Evolutionary conservation across 2,113 vertebrate genomes (phyloP), one percentile per base, ranked within the genome.

Genomic region (Formicarius rufipectus): DNA sequence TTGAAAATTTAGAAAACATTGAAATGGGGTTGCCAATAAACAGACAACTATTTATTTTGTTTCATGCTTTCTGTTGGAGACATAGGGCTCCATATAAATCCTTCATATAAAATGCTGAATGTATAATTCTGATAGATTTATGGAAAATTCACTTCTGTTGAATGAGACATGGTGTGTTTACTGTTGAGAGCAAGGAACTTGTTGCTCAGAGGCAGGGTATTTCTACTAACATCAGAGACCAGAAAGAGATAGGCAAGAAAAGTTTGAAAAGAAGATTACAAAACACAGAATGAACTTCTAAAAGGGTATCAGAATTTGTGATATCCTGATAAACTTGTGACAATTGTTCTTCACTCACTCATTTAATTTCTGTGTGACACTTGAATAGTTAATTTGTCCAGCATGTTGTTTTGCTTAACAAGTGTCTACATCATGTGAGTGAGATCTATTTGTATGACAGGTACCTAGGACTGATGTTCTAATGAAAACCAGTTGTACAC

Each of bases 61-160:
- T 82, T 79, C 3, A 7, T 35, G 13, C 10, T 81, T 92, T 87
- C 60, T 59, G n/a, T 42, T 74, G 40, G 25, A 19, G 73, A 24
- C 1, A 4, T 0, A 8, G 50, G 22, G 28, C 3, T 74, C 27
- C 47, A 27, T 12, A 10, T 53, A 66, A 5, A 25, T 40, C 11
- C 13, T 87, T 86, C 17, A 47, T 33, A 60, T 13, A 44, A 86
- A 66, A 69, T 66, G 22, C 5, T 62, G 76, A 64, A 60, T 52
- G 14, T 55, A 22, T 33, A 39, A 68, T 35, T 28, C 35, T 56
- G 37, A 49, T 30, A 76, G 30, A 44, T 66, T 52, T 37, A 44
- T 56, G n/a, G 40, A 69, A 88, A 83, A 62, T 6, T 1, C 3
- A 42, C 25, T 66, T 40, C n/a, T 64, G 1, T 25, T 56, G 53